phyloP scores from a whole-genome alignment of 1,140 invertebrate species.

The Cotesia vestalis region DNA sequence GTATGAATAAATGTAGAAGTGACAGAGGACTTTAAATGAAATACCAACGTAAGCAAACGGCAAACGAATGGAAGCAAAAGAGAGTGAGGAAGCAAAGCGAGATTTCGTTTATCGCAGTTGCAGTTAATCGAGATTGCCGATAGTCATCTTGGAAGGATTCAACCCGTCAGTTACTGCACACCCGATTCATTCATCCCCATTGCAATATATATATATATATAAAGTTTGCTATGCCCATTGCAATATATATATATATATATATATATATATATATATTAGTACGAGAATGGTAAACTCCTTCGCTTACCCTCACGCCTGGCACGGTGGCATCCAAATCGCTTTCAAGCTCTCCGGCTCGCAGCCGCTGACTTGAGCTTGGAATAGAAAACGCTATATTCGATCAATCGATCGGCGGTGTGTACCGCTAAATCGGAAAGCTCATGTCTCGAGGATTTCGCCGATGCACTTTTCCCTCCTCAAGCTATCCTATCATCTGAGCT shows the following conservation, averaged over 20 bases:
- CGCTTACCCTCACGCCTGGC: background rate
- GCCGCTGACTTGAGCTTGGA: no score
- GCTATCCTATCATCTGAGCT: background rate
- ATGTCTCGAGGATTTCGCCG: constrained; percentile 8
- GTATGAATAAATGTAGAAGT: background rate
- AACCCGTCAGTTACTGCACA: constrained; percentile 24
- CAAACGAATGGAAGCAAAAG: background rate
- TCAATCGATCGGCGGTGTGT: constrained; percentile 8
- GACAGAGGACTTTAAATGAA: background rate
- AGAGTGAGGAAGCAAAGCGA: constrained; percentile 10
- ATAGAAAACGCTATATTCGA: background rate
- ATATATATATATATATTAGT: background rate
- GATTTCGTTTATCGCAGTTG: constrained; percentile 31
- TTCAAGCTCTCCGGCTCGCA: background rate
- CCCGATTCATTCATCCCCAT: constrained; percentile 34
- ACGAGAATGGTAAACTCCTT: background rate
- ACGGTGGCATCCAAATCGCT: background rate
- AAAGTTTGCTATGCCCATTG: no score
- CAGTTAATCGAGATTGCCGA: constrained; percentile 38
- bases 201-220: constrained; percentile 3
- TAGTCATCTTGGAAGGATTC: constrained; percentile 30
- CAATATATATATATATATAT: no score
- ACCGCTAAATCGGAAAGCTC: background rate
- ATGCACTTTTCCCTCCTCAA: background rate
- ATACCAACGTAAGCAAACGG: background rate